A percentile compares a stretch with the other conserved stretches of the same genome.
Conservation (phyloP, 2,888 invertebrate species). For the Lordiphosa fenestrarum region DNA sequence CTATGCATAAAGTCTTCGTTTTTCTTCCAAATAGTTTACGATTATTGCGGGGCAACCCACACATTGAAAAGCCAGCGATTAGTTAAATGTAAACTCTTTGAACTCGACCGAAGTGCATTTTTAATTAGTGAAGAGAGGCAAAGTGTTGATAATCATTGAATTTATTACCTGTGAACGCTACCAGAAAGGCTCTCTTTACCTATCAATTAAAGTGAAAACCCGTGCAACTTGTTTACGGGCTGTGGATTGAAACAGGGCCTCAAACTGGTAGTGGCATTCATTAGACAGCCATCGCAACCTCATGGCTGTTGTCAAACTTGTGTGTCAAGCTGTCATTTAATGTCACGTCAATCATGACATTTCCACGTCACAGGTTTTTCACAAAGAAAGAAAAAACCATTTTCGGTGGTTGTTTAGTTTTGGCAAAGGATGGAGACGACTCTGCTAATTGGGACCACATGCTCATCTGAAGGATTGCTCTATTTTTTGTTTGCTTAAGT, state of each 20-base stretch:
- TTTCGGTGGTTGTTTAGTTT: constrained; percentile 38
- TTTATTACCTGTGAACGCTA: constrained; percentile 69
- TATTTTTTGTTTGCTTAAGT: no score
- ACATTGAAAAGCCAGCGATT: constrained; percentile 49
- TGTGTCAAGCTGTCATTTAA: constrained; percentile 63
- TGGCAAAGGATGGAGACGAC: neutral
- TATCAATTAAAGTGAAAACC: constrained; percentile 35
- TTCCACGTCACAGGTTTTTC: constrained; percentile 47
- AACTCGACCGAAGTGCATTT: constrained; percentile 60
- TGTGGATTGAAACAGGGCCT: constrained; percentile 14
- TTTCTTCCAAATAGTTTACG: constrained; percentile 57
- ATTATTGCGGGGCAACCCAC: constrained; percentile 57
- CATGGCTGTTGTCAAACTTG: constrained; percentile 31
- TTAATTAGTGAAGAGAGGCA: constrained; percentile 54
- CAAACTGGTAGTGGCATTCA: constrained; percentile 39
- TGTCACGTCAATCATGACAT: constrained; percentile 64
- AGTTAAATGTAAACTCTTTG: constrained; percentile 33
- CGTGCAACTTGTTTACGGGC: constrained; percentile 27
- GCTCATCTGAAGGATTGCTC: neutral
- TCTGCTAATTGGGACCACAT: constrained; percentile 9
- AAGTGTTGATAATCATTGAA: constrained; percentile 70
- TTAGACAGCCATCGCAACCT: constrained; percentile 41
- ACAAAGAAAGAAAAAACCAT: constrained; percentile 34
- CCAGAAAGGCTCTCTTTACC: constrained; percentile 42
- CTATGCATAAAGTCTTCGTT: constrained; percentile 62